Evolutionary conservation across 2,888 invertebrate genomes (phyloP).

Genomic region (Euproctis similis): DNA sequence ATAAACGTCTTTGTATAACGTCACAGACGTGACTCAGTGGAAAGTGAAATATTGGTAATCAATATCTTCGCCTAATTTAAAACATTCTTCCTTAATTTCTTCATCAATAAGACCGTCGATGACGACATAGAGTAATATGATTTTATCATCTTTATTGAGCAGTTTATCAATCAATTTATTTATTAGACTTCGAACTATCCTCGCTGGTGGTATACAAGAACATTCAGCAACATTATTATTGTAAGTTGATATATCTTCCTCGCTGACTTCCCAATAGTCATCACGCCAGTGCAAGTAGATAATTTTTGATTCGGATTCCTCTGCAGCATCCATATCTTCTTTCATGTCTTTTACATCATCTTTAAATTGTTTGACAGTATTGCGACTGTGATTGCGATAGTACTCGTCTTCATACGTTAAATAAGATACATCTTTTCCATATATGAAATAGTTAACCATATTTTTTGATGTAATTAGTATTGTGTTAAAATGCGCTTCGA

Average conservation of each 20-base stretch:
- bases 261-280: conserved; percentile 22
- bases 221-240: not conserved
- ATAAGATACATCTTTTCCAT: conserved; percentile 28
- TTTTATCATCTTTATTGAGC: conserved; percentile 17
- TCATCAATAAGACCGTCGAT: conserved; percentile 26
- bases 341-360: conserved; percentile 19
- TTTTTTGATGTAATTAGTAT: no score
- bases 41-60: conserved; percentile 25
- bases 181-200: not conserved
- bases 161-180: conserved; percentile 7
- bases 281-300: conserved; percentile 32
- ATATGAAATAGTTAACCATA: conserved; percentile 19
- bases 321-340: no score
- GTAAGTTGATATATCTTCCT: conserved; percentile 9
- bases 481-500: no score
- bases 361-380: conserved; percentile 24
- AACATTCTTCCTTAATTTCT: conserved; percentile 9
- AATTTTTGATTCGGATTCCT: conserved; percentile 21
- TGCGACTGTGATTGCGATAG: conserved; percentile 24
- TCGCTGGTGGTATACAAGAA: conserved; percentile 6
- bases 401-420: conserved; percentile 12
- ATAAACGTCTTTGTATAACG: conserved; percentile 13
- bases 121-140: conserved; percentile 30
- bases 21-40: conserved; percentile 25
- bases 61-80: conserved; percentile 21